Percentiles rank a stretch among this genome's conserved stretches.
Conservation (phyloP, 1,140 invertebrate genomes). For the Anastatus disparis region DNA sequence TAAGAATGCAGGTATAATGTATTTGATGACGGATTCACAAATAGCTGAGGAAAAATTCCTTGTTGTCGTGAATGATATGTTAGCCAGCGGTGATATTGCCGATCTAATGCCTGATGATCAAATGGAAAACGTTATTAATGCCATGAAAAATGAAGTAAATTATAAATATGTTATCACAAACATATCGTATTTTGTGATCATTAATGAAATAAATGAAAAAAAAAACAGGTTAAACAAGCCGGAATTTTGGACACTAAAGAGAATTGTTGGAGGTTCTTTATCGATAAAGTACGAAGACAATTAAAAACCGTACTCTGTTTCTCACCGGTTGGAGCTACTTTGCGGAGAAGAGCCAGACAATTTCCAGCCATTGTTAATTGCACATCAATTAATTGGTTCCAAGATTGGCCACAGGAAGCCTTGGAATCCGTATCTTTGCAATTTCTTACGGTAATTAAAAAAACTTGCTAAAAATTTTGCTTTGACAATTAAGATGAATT, state of each 20-base stretch:
- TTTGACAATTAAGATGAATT: no score
- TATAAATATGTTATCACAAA: not conserved
- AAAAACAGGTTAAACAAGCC: slow-evolving; percentile 72
- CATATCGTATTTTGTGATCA: not conserved
- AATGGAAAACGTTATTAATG: slow-evolving; percentile 86
- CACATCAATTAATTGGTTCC: slow-evolving; percentile 95
- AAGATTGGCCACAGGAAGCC: slow-evolving; percentile 94
- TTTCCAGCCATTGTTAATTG: slow-evolving; percentile 96
- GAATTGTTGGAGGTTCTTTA: slow-evolving; percentile 96
- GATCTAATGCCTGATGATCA: slow-evolving; percentile 93
- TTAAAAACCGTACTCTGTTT: slow-evolving; percentile 88
- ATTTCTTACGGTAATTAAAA: slow-evolving; percentile 72
- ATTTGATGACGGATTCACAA: slow-evolving; percentile 94
- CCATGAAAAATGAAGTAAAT: slow-evolving; percentile 83
- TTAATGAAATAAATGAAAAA: slow-evolving; percentile 9
- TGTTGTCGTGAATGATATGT: slow-evolving; percentile 92
- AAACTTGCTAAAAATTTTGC: no score
- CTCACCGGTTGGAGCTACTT: slow-evolving; percentile 88
- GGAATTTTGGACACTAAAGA: slow-evolving; percentile 89
- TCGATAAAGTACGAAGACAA: slow-evolving; percentile 83
- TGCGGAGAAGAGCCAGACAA: slow-evolving; percentile 86
- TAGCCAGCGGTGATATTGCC: slow-evolving; percentile 93
- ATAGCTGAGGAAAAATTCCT: slow-evolving; percentile 91
- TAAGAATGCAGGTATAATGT: slow-evolving; percentile 88
- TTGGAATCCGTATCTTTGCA: slow-evolving; percentile 87